These are phyloP conservation scores for Amaurobius ferox DNA, from an alignment of 2,888 invertebrate genomes.

Conservation along the genomic window DNA sequence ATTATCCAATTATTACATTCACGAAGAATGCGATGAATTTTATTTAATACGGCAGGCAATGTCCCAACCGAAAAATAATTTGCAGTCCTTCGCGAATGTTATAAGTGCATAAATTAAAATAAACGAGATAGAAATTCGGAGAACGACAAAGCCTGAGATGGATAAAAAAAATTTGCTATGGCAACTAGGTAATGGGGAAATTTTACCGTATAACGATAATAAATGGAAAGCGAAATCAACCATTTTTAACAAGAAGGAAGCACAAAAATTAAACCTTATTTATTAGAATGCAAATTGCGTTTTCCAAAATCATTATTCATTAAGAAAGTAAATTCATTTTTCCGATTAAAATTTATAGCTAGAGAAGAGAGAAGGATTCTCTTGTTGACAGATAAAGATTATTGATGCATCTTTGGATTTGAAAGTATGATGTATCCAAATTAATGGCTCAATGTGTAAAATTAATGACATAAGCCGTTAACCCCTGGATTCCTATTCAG, in stretches of 20 bases:
- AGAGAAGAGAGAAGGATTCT: slow-evolving; percentile 9
- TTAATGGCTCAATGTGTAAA: not conserved
- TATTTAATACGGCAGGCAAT: slow-evolving; percentile 37
- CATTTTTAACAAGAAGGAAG: slow-evolving; percentile 39
- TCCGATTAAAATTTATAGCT: slow-evolving; percentile 63
- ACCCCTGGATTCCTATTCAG: no score
- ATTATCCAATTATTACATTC: slow-evolving; percentile 36
- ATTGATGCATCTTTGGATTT: slow-evolving; percentile 38
- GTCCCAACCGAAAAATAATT: slow-evolving; percentile 26
- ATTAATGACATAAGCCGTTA: no score
- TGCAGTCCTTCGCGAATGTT: slow-evolving; percentile 37
- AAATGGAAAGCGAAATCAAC: slow-evolving; percentile 32
- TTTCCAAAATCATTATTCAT: slow-evolving; percentile 61
- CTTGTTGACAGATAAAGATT: slow-evolving; percentile 48
- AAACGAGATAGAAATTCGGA: slow-evolving; percentile 41
- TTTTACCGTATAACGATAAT: slow-evolving; percentile 40
- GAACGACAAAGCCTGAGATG: not conserved
- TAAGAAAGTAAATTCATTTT: slow-evolving; percentile 21
- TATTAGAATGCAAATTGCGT: slow-evolving; percentile 62
- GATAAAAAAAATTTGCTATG: not conserved
- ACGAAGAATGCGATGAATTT: slow-evolving; percentile 42
- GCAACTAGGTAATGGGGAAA: slow-evolving; percentile 35
- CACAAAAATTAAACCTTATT: slow-evolving; percentile 52
- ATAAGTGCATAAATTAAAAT: slow-evolving; percentile 60
- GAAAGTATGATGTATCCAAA: slow-evolving; percentile 46